Base-by-base conservation (phyloP, 2,888 invertebrate species). In the Pheosia gnoma region DNA sequence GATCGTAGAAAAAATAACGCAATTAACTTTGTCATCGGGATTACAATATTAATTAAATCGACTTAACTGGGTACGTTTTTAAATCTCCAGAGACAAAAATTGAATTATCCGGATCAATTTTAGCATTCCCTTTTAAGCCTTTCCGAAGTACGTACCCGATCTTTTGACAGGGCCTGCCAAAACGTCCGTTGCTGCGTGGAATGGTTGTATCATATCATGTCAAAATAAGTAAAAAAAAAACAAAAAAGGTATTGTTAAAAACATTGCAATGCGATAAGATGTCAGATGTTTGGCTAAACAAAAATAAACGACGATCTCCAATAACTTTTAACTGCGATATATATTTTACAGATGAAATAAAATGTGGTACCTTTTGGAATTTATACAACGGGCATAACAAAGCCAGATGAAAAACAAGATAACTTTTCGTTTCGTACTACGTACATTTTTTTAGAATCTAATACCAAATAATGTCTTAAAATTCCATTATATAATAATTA, bases 21-120 rank as follows among this genome's bases (percentile, higher is more conserved):
- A 38, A 57, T 62, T 61, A 43, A 57, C 59, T 61, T 67, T 66
- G 66, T 61, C 52, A 60, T 59, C 25, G n/a, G 58, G 80, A 83
- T 84, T 80, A 79, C 68, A 79, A 82, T 80, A 78, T 82, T 85
- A 88, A 88, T 87, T 83, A 75, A 84, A 80, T 86, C 77, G 77
- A 79, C 75, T 80, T 78, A 70, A 62, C 69, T 71, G 69, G 58
- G 62, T 67, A 69, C 8, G n/a, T n/a, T n/a, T n/a, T n/a, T n/a
- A 60, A 71, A 79, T 76, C 79, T 61, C 68, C 61, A 57, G 78
- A 75, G 69, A 66, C 58, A 66, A 58, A 59, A 3, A 36, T 61
- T 63, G 68, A 71, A 72, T 71, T 70, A 68, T 71, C 68, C 60
- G 56, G 65, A 67, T 62, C 69, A 25, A 25, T 1, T 25, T 25